Evolutionary conservation across 92 coral and sea anemone genomes (phyloP), one percentile per base, ranked within the genome.

Genomic region (Ricordea florida): DNA sequence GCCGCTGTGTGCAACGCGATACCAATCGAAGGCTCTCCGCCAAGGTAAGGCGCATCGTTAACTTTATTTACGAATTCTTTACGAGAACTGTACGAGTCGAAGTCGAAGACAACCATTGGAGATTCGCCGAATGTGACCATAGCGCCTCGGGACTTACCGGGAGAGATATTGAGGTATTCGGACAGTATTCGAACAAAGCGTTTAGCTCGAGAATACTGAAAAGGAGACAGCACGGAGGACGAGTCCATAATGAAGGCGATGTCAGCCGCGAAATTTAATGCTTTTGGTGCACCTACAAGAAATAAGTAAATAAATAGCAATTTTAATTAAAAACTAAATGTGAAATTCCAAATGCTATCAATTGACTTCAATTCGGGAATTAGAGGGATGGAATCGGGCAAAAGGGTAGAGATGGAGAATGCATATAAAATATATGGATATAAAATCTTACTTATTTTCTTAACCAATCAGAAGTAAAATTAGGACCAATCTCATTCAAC

Each of bases 221-320:
- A 43, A 6, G 47, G 78, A 13, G 82, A 55, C 36, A 90, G 86
- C 1, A 56, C 53, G 8, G 66, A 35, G 6, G 96, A 81, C 23
- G 92, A 85, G 66, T 90, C 96, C 70, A 90, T 42, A 6, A 86
- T 50, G 45, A 90, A 86, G 4, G 73, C 83, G 3, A 90, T 49
- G 45, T 90, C 96, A 26, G 96, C 70, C 16, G 80, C 20, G 21
- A 58, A 59, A 26, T 8, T 44, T 33, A 45, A 14, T 1, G 9
- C 35, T 4, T 16, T 24, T 73, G 71, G 80, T 21, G 69, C 69
- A 20, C 80, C 69, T 73, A 34, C 3, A 25, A 24, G 10, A 44
- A 23, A 56, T 13, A 6, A 13, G 58, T 25, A 18, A 10, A 18
- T 27, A 37, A 31, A 14, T 14, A 1, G 6, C 16, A 23, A 0